Evolutionary conservation across 2,888 invertebrate species (phyloP), one percentile per base, ranked within the genome.

Genomic region (Leptinotarsa tumamoca): DNA sequence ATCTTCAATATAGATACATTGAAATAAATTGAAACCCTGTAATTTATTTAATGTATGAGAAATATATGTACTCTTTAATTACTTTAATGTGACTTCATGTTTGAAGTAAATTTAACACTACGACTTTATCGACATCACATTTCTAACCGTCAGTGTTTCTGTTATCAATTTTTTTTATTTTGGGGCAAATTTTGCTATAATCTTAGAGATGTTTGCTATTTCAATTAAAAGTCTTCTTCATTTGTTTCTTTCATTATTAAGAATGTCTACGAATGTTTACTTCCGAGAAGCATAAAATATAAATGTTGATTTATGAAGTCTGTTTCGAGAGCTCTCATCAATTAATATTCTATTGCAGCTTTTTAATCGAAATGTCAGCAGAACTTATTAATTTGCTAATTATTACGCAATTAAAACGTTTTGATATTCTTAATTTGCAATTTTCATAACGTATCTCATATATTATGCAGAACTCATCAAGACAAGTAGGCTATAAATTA

Each of bases 271-370:
- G 3, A 52, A 52, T 52, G 52, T n/a, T 52, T 52, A 52, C 13
- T 58, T 58, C 18, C 21, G 21, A 58, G 18, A 52, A 52, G 52
- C 52, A 52, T 17, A 52, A 52, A 52, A 2, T 33, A 33, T 33
- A 33, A 33, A 58, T 58, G 56, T n/a, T 58, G 56, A 58, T 18
- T 58, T 58, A n/a, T 18, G 56, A 58, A 21, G n/a, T 58, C 13
- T 13, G 10, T 58, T 21, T 18, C 13, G 56, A 58, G 56, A 18
- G 17, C n/a, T 13, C 13, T 58, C 56, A 52, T 15, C 52, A 52
- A 58, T 58, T 18, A 58, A 21, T 56, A 56, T 18, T 58, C 56
- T 18, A 13, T 58, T 18, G 18, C n/a, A 18, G 56, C 56, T 21
- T 18, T 58, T 18, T 58, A 18, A 58, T 18, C 3, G 10, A 58